Base-by-base conservation (phyloP, 2,888 invertebrate species). In the Carterocephalus palaemon region DNA sequence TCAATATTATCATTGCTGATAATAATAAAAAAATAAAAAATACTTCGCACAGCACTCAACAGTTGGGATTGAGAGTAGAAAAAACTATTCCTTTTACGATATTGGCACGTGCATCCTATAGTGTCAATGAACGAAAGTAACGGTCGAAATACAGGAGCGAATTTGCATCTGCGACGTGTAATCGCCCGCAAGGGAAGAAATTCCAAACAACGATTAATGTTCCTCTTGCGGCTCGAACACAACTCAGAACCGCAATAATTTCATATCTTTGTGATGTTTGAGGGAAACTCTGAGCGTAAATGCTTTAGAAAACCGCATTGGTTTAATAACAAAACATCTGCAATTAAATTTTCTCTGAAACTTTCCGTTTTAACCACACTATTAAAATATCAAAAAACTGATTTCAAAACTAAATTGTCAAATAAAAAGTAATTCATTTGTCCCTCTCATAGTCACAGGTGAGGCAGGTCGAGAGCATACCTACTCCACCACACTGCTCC, bases 21-120 rank as follows among this genome's bases (percentile, higher is more conserved):
- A n/a, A n/a, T n/a, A n/a, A n/a, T n/a, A n/a, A n/a, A n/a, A n/a
- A n/a, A n/a, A n/a, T n/a, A n/a, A n/a, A n/a, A n/a, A n/a, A n/a
- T n/a, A n/a, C n/a, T n/a, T n/a, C n/a, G n/a, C n/a, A n/a, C n/a
- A n/a, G n/a, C n/a, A n/a, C n/a, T n/a, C n/a, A n/a, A n/a, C n/a
- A n/a, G n/a, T n/a, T n/a, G n/a, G n/a, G n/a, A n/a, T n/a, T n/a
- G n/a, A n/a, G n/a, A n/a, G n/a, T n/a, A n/a, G n/a, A n/a, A n/a
- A n/a, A n/a, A n/a, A n/a, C n/a, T n/a, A n/a, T n/a, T n/a, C 51
- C 31, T 34, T 47, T 46, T 46, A 52, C 48, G 47, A 43, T 37
- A 5, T n/a, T 15, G 8, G 52, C 47, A 46, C 57, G 49, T 43
- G 55, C 52, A 52, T 52, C 52, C 36, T 46, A 32, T 32, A 36